Evolutionary conservation across 2,113 vertebrate species (phyloP), one percentile per base, ranked within the genome.

Genomic region (Athene cunicularia): DNA sequence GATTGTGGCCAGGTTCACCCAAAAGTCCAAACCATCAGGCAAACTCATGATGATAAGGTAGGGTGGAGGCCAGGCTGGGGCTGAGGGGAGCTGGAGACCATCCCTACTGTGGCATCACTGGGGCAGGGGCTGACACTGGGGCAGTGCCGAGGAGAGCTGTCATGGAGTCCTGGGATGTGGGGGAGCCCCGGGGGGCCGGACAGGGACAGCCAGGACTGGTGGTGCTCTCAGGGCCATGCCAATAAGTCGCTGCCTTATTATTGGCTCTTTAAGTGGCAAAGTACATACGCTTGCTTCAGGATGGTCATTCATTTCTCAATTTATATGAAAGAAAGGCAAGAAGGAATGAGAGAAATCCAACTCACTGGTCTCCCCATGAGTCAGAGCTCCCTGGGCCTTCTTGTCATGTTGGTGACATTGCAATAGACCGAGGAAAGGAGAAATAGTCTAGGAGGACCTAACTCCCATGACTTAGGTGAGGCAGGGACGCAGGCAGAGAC

Each of bases 321-420:
- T 79, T 56, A 56, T 43, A 50, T 11, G 41, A 50, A 68, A 41
- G 22, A 18, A 63, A 80, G 23, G 33, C 35, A 58, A 23, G 26
- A 76, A 23, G 18, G 49, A 83, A 75, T n/a, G 37, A 53, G 56
- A 91, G 49, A 74, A 21, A 12, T 11, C 24, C 5, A 62, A 33
- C 39, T 74, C 21, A 7, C 27, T 17, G 19, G 8, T 73, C 4
- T 37, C 7, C 39, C 14, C 0, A 0, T 27, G 52, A 63, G 11
- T 0, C 23, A 21, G 22, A 37, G 12, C 28, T 85, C 11, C 33
- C 0, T 3, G 24, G n/a, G 58, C 41, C 30, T 63, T 79, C 21
- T 43, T 64, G 30, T 32, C 21, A 4, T 16, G 17, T 8, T 52
- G 70, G 60, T 79, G 43, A 53, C 43, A 24, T n/a, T 56, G n/a